phyloP scores from a whole-genome alignment of 2,113 vertebrate genomes.

The Electrona antarctica region DNA sequence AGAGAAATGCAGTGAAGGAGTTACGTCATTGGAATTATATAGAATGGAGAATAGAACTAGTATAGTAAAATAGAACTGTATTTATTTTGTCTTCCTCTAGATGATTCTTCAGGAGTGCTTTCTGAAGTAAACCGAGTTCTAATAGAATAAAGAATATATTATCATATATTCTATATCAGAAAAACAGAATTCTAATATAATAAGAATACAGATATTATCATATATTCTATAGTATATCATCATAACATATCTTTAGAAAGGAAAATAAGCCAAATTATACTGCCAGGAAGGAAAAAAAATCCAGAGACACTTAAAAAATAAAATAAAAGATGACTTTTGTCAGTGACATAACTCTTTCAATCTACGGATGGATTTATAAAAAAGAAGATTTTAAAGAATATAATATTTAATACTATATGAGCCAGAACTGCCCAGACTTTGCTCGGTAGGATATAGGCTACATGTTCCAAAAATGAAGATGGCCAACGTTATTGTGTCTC shows the following conservation, averaged over 20 bases:
- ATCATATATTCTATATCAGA: constrained; percentile 11
- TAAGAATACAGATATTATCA: constrained; percentile 44
- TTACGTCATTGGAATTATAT: constrained; percentile 62
- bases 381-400: constrained; percentile 23
- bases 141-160: constrained; percentile 39
- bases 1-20: constrained; percentile 57
- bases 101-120: constrained; percentile 41
- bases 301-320: constrained; percentile 37
- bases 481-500: constrained; percentile 46
- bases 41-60: constrained; percentile 15
- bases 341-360: constrained; percentile 73
- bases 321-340: constrained; percentile 45
- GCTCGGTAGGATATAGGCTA: constrained; percentile 17
- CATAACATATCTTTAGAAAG: constrained; percentile 40
- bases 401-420: too few relatives aligned
- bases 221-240: constrained; percentile 42
- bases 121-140: constrained; percentile 47
- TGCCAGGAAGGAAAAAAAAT: constrained; percentile 6
- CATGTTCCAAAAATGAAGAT: constrained; percentile 31
- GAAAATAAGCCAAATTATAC: constrained; percentile 61
- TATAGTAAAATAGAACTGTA: constrained; percentile 32
- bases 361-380: constrained; percentile 56
- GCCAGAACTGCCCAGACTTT: too few relatives aligned
- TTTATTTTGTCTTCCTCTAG: constrained; percentile 63
- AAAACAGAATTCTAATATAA: not conserved